Base-by-base conservation (phyloP, 2,113 vertebrate species). In the Istiophorus platypterus region DNA sequence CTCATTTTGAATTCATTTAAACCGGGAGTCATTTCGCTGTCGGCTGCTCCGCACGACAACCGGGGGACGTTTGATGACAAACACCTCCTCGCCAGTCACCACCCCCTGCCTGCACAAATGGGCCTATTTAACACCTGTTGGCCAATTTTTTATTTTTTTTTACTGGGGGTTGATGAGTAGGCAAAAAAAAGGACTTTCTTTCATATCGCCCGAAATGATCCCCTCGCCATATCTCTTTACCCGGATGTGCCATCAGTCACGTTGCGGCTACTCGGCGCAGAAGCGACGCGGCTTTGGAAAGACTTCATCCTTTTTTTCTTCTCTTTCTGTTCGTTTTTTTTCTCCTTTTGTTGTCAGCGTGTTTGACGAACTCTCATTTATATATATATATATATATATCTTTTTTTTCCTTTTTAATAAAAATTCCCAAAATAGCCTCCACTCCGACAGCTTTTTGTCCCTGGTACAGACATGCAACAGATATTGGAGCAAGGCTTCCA, bases 1-100 rank as follows among this genome's bases (percentile, higher is more conserved):
- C 15, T 61, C 27, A 39, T 71, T 68, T 81, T 68, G 34, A 62
- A 73, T 84, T 73, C 26, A 56, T 39, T 82, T 75, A 41, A 78
- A 76, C 64, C 42, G 61, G 47, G 22, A 61, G 61, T 78, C 2
- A 47, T 59, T 76, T 61, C 24, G 31, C 70, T 20, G 8, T 78
- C 45, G 52, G 27, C 17, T 58, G 41, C 22, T 37, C 22, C 56
- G 62, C 29, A 73, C 74, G 65, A 69, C 74, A 84, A 84, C 61
- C 27, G 7, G 2, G 59, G 52, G 22, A 77, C 45, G 26, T 74
- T 70, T 75, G 58, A 80, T 80, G 29, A 63, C 47, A 54, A 78
- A 68, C 39, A 52, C 13, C 52, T 66, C 65, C 14, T 76, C 69
- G 58, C 26, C 56, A 67, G n/a, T 34, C 3, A 63, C 67, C 80